Conservation (phyloP, 2,797 vertebrate species). For the Coregonus sp. region DNA sequence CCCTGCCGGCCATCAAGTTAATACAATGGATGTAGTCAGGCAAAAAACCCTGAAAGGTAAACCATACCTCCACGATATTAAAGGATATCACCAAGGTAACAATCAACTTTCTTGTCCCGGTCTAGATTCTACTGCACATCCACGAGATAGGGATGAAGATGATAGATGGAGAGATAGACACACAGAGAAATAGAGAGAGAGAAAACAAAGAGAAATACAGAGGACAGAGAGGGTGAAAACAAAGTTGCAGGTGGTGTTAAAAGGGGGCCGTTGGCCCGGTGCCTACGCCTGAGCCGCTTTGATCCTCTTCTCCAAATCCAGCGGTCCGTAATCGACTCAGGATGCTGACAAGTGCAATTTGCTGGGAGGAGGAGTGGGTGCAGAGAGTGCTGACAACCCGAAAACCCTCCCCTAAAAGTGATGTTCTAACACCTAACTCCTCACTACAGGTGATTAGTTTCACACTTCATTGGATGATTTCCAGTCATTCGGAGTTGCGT, state of each 20-base stretch:
- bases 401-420: constrained; percentile 35
- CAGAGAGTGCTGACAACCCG: constrained; percentile 47
- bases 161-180: constrained; percentile 11
- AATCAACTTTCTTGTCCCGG: not conserved
- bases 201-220: not conserved
- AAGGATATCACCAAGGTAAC: not conserved
- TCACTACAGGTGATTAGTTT: constrained; percentile 34
- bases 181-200: not conserved
- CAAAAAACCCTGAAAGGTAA: not conserved
- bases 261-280: constrained; percentile 49
- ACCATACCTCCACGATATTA: not conserved
- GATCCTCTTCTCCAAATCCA: constrained; percentile 54
- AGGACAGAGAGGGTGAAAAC: constrained; percentile 37
- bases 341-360: constrained; percentile 60
- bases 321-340: constrained; percentile 43
- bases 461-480: not conserved
- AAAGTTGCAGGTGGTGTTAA: constrained; percentile 43
- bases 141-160: constrained; percentile 46
- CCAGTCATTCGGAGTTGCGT: not conserved
- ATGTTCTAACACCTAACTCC: constrained; percentile 38
- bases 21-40: not conserved
- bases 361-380: constrained; percentile 29
- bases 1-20: not conserved
- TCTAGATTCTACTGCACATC: not conserved
- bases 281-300: constrained; percentile 47